These are phyloP conservation scores for Crotalus horridus DNA, from an alignment of 2,113 vertebrate genomes.

Conservation along the genomic window DNA sequence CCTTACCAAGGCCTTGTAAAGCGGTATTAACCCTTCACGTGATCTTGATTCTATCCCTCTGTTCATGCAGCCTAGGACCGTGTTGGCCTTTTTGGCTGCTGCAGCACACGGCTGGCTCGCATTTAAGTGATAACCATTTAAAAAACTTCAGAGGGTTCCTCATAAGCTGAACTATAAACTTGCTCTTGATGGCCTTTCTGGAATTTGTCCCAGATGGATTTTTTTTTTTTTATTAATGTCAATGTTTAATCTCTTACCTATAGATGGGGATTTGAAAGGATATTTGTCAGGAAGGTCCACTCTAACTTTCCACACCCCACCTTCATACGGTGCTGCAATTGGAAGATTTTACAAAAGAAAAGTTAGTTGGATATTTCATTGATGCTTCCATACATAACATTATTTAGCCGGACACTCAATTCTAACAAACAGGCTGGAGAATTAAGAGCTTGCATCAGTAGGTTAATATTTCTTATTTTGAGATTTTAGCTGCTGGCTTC, in stretches of 20 bases:
- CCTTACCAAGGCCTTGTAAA: too few species aligned
- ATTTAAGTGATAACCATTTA: background rate
- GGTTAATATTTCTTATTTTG: background rate
- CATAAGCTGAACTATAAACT: conserved; percentile 16
- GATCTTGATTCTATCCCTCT: too few species aligned
- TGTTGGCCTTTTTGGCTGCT: too few species aligned
- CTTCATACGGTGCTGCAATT: conserved; percentile 90
- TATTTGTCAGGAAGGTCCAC: conserved; percentile 99
- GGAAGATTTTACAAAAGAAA: conserved; percentile 4
- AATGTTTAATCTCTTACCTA: conserved; percentile 75
- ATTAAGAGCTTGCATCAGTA: background rate
- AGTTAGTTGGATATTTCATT: background rate
- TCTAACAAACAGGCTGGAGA: background rate
- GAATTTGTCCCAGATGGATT: background rate
- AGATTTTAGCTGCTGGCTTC: background rate
- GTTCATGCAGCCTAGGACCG: too few species aligned
- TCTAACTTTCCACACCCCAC: conserved; percentile 98
- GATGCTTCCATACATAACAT: background rate
- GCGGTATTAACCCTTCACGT: too few species aligned
- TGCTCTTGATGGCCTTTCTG: background rate
- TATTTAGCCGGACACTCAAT: background rate
- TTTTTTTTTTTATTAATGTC: too few species aligned
- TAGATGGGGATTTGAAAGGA: conserved; percentile 98
- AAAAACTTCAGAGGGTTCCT: background rate
- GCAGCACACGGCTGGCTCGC: too few species aligned